Conservation (phyloP, 2,113 vertebrate species). For the Hepsetus odoe region DNA sequence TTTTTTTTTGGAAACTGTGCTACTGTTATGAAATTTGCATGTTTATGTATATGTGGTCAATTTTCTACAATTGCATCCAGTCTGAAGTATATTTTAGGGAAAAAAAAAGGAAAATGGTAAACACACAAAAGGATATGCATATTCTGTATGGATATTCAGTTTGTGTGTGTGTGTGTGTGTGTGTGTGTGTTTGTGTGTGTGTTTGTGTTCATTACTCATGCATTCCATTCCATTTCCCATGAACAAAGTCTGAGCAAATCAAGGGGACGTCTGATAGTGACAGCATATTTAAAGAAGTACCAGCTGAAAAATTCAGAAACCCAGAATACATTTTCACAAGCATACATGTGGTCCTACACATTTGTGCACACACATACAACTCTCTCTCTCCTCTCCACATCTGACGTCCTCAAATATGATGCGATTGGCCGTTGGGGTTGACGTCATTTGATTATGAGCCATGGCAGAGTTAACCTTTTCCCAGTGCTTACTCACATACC, state of each 20-base stretch:
- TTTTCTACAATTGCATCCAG: neutral
- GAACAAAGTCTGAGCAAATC: slow-evolving; percentile 11
- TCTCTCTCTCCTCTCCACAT: neutral
- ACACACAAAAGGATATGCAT: neutral
- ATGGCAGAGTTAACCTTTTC: slow-evolving; percentile 34
- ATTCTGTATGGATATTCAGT: no score
- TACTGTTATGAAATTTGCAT: neutral
- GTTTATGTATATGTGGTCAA: neutral
- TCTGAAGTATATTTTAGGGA: neutral
- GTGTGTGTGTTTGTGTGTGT: slow-evolving; percentile 1
- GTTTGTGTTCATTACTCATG: slow-evolving; percentile 39
- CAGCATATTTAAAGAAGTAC: slow-evolving; percentile 29
- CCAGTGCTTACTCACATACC: slow-evolving; percentile 12
- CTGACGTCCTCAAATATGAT: slow-evolving; percentile 19
- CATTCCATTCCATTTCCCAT: slow-evolving; percentile 50
- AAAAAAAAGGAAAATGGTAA: no score
- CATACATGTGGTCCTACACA: neutral
- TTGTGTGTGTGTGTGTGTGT: slow-evolving; percentile 3
- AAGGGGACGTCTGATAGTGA: slow-evolving; percentile 1
- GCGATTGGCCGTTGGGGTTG: slow-evolving; percentile 19
- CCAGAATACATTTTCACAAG: slow-evolving; percentile 10
- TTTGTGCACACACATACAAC: slow-evolving; percentile 18
- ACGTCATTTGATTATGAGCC: slow-evolving; percentile 36
- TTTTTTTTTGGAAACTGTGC: neutral
- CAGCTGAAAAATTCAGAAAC: slow-evolving; percentile 23